Evolutionary conservation across 1,140 invertebrate species (phyloP).

Genomic region (Drosophila kohkoa): DNA sequence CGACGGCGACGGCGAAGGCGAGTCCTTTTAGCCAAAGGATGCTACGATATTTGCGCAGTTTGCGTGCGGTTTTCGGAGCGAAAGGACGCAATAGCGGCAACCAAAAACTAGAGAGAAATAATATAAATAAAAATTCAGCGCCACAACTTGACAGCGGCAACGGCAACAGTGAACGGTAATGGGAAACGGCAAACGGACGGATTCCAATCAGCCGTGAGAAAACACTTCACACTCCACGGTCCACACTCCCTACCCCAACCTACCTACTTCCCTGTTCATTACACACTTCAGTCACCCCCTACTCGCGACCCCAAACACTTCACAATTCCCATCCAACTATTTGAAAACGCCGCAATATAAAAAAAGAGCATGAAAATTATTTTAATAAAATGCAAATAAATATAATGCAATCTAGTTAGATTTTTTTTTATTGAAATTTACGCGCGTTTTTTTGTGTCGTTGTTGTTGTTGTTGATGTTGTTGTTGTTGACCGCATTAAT

Average conservation of each 20-base stretch:
- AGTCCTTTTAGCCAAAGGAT: slow-evolving; percentile 77
- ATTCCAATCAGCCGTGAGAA: slow-evolving; percentile 30
- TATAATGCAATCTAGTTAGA: not conserved
- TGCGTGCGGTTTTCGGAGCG: slow-evolving; percentile 77
- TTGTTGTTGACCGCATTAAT: slow-evolving; percentile 2
- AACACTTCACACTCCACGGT: slow-evolving; percentile 7
- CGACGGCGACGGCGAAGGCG: slow-evolving; percentile 22
- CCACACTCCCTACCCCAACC: not conserved
- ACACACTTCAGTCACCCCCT: too few relatives aligned
- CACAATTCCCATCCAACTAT: not conserved
- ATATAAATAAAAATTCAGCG: slow-evolving; percentile 11
- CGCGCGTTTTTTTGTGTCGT: slow-evolving; percentile 23
- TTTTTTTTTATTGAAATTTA: slow-evolving; percentile 7
- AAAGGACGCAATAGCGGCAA: slow-evolving; percentile 71
- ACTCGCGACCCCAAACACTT: too few relatives aligned
- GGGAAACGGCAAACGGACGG: slow-evolving; percentile 9
- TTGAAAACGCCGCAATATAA: slow-evolving; percentile 1
- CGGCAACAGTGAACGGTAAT: slow-evolving; percentile 12
- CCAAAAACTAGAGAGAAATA: too few relatives aligned
- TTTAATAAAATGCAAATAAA: not conserved
- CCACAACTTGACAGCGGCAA: not conserved
- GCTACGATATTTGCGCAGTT: slow-evolving; percentile 76
- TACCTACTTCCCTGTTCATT: not conserved
- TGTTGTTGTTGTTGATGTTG: slow-evolving; percentile 9
- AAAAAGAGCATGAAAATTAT: not conserved